Evolutionary conservation across 2,797 vertebrate genomes (phyloP), one percentile per base, ranked within the genome.

Genomic region (Eutrigla gurnardus): DNA sequence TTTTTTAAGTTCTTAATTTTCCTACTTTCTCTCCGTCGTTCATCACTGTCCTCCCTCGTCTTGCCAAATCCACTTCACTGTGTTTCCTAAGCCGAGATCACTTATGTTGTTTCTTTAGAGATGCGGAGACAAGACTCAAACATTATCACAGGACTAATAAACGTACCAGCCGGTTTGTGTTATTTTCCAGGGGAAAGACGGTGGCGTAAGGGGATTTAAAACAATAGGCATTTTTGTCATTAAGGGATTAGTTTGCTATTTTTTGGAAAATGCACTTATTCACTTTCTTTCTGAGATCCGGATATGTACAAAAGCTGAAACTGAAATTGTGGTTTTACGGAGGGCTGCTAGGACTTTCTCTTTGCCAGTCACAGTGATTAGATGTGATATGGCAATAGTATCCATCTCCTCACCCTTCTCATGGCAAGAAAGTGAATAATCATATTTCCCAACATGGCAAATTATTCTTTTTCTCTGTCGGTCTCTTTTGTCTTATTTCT

Each of bases 21-120:
- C 62, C 47, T 65, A 9, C 66, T 65, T 66, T 63, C 61, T 73
- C 39, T 78, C 46, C 60, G 4, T 73, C 42, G 5, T 67, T 77
- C 74, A 62, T 75, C 17, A 52, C 47, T 82, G 40, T 79, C 63
- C 15, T 68, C 54, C 50, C 43, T 82, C 78, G 53, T 42, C 68
- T 77, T 81, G 53, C 61, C 62, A 68, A 67, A 71, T 71, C 65
- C 33, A 63, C 76, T 73, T 58, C 40, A 65, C 25, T 58, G 39
- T 65, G 80, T 70, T 59, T 73, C 42, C 46, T 58, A 55, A 42
- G 36, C 46, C 59, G 25, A 70, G 35, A 62, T 67, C 11, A 67
- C 73, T 80, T 62, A 50, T 43, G 50, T 70, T 71, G 65, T 80
- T 69, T 75, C 37, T 18, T 66, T 5, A 76, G 57, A 60, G 46